Evolutionary conservation across 2,113 vertebrate species (phyloP), one percentile per base, ranked within the genome.

Genomic region (Hippoglossus stenolepis): DNA sequence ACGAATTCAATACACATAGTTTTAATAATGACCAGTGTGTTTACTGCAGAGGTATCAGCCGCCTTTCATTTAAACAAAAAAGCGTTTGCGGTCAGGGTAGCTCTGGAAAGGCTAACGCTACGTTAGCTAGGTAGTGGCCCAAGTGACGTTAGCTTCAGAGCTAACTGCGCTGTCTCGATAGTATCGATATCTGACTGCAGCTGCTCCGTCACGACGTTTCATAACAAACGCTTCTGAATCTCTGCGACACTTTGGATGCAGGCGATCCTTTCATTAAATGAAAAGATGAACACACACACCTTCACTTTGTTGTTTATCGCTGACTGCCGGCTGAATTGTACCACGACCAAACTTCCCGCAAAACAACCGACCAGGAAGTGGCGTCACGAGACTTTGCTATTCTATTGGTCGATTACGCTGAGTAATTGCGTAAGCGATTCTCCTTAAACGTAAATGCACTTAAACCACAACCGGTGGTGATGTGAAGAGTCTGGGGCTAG

Each of bases 281-380:
- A 15, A 9, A 3, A 59, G 40, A 43, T 12, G 3, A 73, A 51
- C 18, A 17, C 45, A 83, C 85, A 53, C 35, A 90, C 90, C 82
- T 59, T 65, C 3, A 13, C 45, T 38, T 62, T 4, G 67, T 4
- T 8, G 43, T 56, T 62, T 64, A 2, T 15, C 58, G 24, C 5
- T 23, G 49, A 43, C 21, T 20, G 23, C 4, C 1, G 0, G 21
- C 43, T 43, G 35, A 69, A n/a, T 5, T 62, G 49, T 21, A 2
- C 1, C 11, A 38, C 2, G 45, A 87, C 80, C 83, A 81, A 93
- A 94, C 73, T 92, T 93, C 92, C 90, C 92, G 91, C 94, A 94
- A 85, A 92, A 79, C 81, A 53, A 69, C 73, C 38, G 51, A 54
- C 13, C 67, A 73, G 90, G 80, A 91, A 89, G 61, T 64, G 40